Evolutionary conservation across 2,113 vertebrate species (phyloP).

Genomic region (Oplegnathus fasciatus): DNA sequence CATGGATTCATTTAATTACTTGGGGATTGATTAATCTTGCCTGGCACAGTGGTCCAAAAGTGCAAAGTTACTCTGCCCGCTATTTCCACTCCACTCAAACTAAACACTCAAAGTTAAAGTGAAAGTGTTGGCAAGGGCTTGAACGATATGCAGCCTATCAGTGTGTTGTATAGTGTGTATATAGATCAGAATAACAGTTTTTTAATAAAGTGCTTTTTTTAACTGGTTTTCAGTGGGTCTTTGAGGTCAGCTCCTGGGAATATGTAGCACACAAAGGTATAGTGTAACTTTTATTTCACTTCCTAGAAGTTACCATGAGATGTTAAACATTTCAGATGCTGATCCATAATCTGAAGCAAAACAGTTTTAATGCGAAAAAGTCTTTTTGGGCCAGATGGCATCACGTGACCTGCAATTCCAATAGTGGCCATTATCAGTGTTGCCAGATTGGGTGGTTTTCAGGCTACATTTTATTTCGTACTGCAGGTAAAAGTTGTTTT

Average conservation of each 20-base stretch:
- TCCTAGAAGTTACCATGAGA: not conserved
- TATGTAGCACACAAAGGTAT: not conserved
- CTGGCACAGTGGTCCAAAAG: slow-evolving; percentile 43
- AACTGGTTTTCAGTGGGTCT: not conserved
- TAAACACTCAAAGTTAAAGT: slow-evolving; percentile 59
- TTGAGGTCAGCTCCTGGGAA: slow-evolving; percentile 4
- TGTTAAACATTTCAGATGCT: not conserved
- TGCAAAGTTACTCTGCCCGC: slow-evolving; percentile 49
- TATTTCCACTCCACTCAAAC: slow-evolving; percentile 54
- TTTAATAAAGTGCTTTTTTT: slow-evolving; percentile 10
- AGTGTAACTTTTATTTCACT: not conserved
- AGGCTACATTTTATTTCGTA: not conserved
- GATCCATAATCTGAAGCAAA: not conserved
- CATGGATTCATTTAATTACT: slow-evolving; percentile 72
- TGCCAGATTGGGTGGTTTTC: not conserved
- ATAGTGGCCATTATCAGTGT: not conserved
- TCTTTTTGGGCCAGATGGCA: not conserved
- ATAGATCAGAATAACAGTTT: not conserved
- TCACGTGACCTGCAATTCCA: not conserved
- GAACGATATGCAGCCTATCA: slow-evolving; percentile 6
- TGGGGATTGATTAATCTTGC: slow-evolving; percentile 57
- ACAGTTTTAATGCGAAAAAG: not conserved
- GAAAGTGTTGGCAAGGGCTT: slow-evolving; percentile 37
- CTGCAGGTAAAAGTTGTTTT: no score
- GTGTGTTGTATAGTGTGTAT: not conserved